Evolutionary conservation across 2,888 invertebrate genomes (phyloP), one percentile per base, ranked within the genome.

Genomic region (Eupithecia exiguata): DNA sequence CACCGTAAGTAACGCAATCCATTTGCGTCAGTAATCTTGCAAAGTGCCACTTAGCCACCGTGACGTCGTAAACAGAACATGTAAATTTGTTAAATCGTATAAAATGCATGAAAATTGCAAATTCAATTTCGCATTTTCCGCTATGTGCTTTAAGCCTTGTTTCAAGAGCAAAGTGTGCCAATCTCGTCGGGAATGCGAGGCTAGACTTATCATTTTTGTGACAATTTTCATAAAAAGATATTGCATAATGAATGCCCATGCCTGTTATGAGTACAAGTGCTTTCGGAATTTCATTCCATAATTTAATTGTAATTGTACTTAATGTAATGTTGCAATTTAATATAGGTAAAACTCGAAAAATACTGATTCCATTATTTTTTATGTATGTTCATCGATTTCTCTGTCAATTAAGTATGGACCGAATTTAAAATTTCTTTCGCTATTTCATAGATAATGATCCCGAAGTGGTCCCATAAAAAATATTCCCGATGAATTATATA

Each of bases 91-190:
- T 21, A 70, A 69, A 69, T 69, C 69, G 43, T 61, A 40, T 61
- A 63, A 70, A 70, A 70, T 70, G 65, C 70, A 65, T 38, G 70
- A 70, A 71, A 65, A 71, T 71, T 67, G 66, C 40, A 66, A 66
- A 66, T 66, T 40, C 82, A 81, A 80, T 82, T 82, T 79, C 76
- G 83, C 78, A 80, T 82, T 72, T 76, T 80, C 43, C 76, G 77
- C 76, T 74, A 76, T 40, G 49, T 66, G 71, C 65, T 49, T 49
- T 49, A 63, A 63, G 21, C 66, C 71, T 53, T 71, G 70, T 70
- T 53, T 70, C 58, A 70, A 70, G 69, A 69, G 63, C 21, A n/a
- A 66, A 40, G 62, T 21, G 38, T 40, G n/a, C 30, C 62, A 69
- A 63, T 69, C 62, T 62, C 35, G 43, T 40, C 43, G 35, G 43